A percentile compares a stretch with the other conserved stretches of the same genome.
These are phyloP conservation scores for Coecobrya sp. DNA, from an alignment of 2,888 invertebrate species.

Conservation along the genomic window DNA sequence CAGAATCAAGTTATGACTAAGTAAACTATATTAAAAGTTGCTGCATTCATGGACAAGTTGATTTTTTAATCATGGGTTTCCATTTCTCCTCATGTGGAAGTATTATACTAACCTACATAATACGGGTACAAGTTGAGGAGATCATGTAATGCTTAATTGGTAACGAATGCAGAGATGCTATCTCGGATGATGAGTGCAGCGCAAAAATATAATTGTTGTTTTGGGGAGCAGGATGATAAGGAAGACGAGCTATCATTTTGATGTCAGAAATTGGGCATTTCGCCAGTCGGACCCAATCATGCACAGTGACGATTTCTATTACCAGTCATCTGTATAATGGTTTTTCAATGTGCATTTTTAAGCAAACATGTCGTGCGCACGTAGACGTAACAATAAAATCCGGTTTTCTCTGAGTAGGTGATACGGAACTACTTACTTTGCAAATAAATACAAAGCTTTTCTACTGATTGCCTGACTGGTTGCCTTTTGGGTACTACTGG, in stretches of 20 bases:
- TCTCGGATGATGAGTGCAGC: neutral
- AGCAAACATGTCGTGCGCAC: slow-evolving; percentile 2
- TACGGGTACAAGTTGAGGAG: neutral
- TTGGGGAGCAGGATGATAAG: neutral
- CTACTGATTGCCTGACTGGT: slow-evolving; percentile 6
- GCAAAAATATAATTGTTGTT: neutral
- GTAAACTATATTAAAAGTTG: too few relatives aligned
- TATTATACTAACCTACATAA: slow-evolving; percentile 11
- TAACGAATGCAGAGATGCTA: neutral
- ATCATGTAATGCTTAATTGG: slow-evolving; percentile 18
- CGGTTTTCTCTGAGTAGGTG: slow-evolving; percentile 72
- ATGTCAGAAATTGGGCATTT: slow-evolving; percentile 64
- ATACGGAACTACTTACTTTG: slow-evolving; percentile 68
- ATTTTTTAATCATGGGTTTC: slow-evolving; percentile 2
- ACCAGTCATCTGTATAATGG: slow-evolving; percentile 16
- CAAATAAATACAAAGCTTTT: slow-evolving; percentile 1
- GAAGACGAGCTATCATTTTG: slow-evolving; percentile 18
- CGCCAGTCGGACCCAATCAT: slow-evolving; percentile 66
- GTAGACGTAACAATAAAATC: slow-evolving; percentile 51
- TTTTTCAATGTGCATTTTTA: slow-evolving; percentile 15
- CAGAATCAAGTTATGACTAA: too few relatives aligned
- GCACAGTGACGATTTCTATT: neutral
- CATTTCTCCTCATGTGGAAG: neutral
- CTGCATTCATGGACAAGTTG: neutral
- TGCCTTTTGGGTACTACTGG: slow-evolving; percentile 42